phyloP scores from a whole-genome alignment of 2,113 vertebrate species.

The Sisor rabdophorus region DNA sequence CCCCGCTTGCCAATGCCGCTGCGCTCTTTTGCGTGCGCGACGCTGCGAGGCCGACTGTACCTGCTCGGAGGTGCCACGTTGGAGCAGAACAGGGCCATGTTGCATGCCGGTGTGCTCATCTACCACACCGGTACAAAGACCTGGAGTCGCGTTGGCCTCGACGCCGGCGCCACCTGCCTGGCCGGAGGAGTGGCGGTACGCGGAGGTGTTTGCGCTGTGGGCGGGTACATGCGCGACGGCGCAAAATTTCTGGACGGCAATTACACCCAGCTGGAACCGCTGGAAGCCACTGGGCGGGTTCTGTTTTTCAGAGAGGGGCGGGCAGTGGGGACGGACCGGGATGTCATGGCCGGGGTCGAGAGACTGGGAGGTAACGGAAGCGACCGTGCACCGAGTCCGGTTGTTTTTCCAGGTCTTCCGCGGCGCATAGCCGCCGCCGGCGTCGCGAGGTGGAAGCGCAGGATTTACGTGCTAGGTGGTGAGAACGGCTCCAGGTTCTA shows the following conservation, averaged over 20 bases:
- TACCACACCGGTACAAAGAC: conserved; percentile 71
- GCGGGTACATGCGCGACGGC: conserved; percentile 74
- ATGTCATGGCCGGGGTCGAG: conserved; percentile 61
- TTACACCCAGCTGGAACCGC: conserved; percentile 69
- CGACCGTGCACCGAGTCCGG: conserved; percentile 69
- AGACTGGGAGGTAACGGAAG: conserved; percentile 58
- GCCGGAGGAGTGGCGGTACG: conserved; percentile 75
- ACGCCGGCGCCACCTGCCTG: conserved; percentile 73
- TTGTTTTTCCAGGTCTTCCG: conserved; percentile 73
- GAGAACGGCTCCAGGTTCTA: conserved; percentile 74
- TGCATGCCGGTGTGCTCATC: conserved; percentile 76
- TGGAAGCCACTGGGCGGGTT: conserved; percentile 74
- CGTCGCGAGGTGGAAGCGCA: conserved; percentile 74
- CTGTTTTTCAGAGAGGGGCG: conserved; percentile 74
- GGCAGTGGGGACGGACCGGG: conserved; percentile 65
- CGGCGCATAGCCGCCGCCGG: conserved; percentile 71
- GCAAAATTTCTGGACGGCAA: conserved; percentile 72
- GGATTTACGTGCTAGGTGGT: conserved; percentile 77
- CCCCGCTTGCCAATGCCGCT: conserved; percentile 57
- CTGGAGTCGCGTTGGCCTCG: conserved; percentile 73
- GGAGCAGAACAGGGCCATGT: conserved; percentile 71
- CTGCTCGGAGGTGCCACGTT: conserved; percentile 75
- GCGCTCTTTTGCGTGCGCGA: conserved; percentile 68
- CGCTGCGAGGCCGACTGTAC: conserved; percentile 71
- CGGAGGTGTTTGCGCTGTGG: conserved; percentile 75